These are phyloP conservation scores for Cyclargus thomasi DNA, from an alignment of 1,140 invertebrate species.

Conservation along the genomic window DNA sequence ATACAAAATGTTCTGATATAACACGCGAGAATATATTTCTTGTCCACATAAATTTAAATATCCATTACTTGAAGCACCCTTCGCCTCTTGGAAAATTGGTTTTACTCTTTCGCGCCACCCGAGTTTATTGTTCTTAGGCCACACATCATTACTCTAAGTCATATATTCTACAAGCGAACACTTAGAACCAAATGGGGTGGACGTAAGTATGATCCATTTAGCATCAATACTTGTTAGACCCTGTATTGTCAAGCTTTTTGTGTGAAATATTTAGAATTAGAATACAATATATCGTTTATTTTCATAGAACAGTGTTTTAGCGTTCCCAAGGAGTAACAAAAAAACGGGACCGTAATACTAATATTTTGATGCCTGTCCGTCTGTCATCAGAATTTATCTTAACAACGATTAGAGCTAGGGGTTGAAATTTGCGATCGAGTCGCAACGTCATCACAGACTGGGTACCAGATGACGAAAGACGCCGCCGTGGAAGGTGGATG, in stretches of 20 bases:
- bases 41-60: conserved; percentile 9
- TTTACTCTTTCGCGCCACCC: conserved; percentile 51
- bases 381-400: too few relatives aligned
- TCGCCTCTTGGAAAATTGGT: conserved; percentile 55
- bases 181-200: conserved; percentile 48
- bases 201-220: conserved; percentile 56
- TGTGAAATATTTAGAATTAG: background rate
- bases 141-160: conserved; percentile 65
- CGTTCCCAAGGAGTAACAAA: too few relatives aligned
- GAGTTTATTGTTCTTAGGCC: conserved; percentile 66
- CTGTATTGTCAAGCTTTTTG: conserved; percentile 20
- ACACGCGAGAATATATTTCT: background rate
- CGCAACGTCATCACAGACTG: too few relatives aligned
- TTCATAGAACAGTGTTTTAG: too few relatives aligned
- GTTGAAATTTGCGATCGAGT: too few relatives aligned
- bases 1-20: background rate
- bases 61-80: conserved; percentile 44
- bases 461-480: too few relatives aligned
- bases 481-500: too few relatives aligned
- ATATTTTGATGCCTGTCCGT: too few relatives aligned
- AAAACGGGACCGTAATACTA: too few relatives aligned
- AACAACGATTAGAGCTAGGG: too few relatives aligned
- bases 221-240: conserved; percentile 41
- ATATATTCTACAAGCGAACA: conserved; percentile 57
- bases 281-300: too few relatives aligned